Percentiles rank a stretch among this genome's conserved stretches.
These are phyloP conservation scores for Aurelia coerulea DNA, from an alignment of 30 jellyfish, hydroid and myxozoan genomes.

Conservation along the genomic window DNA sequence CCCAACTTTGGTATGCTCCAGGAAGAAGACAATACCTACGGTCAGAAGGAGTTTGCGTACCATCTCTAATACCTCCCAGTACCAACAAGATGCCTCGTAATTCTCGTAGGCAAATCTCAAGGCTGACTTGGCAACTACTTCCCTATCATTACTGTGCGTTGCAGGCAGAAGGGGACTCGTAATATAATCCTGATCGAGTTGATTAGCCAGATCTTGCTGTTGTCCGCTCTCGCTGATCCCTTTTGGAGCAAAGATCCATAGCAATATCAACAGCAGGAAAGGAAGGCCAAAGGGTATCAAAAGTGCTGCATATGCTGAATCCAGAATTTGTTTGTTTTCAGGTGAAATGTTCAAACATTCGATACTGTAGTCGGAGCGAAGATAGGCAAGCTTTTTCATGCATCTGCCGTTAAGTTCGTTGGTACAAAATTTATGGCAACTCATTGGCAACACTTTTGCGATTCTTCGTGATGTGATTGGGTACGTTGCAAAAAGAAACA, in stretches of 20 bases:
- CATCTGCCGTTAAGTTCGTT: not conserved
- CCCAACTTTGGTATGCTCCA: constrained; percentile 18
- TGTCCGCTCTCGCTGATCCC: too few relatives aligned
- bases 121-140: not conserved
- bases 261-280: constrained; percentile 8
- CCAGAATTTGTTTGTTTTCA: not conserved
- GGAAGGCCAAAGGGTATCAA: constrained; percentile 54
- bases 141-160: too few relatives aligned
- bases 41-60: constrained; percentile 51
- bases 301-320: constrained; percentile 16
- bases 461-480: constrained; percentile 56
- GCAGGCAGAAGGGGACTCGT: not conserved
- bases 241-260: not conserved
- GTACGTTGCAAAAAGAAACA: constrained; percentile 58
- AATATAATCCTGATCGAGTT: not conserved
- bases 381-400: constrained; percentile 2
- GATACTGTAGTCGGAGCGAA: constrained; percentile 54
- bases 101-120: constrained; percentile 57
- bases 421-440: constrained; percentile 44
- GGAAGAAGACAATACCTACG: constrained; percentile 40
- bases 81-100: constrained; percentile 39
- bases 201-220: too few relatives aligned
- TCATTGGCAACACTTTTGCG: constrained; percentile 28
- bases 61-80: constrained; percentile 62
- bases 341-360: not conserved